Evolutionary conservation across 2,888 invertebrate genomes (phyloP).

Genomic region (Petrophora chlorosata): DNA sequence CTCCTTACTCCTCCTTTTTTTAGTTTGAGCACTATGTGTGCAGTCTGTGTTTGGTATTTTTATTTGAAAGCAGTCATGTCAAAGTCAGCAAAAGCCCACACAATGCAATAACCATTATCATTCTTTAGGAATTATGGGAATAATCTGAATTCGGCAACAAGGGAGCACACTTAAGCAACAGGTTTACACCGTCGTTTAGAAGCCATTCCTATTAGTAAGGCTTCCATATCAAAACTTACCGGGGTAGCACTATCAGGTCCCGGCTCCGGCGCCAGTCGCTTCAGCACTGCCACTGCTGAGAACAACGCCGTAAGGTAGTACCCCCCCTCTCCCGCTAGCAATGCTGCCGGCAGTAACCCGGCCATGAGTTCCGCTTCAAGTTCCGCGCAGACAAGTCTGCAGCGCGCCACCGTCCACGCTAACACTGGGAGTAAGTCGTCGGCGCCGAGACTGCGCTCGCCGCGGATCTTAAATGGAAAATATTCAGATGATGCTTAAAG

Average conservation of each 20-base stretch:
- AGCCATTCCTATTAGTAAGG: no score
- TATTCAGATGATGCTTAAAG: slow-evolving; percentile 19
- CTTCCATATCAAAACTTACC: slow-evolving; percentile 64
- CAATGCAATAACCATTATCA: no score
- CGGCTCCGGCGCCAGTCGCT: slow-evolving; percentile 84
- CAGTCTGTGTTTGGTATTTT: no score
- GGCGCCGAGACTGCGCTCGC: slow-evolving; percentile 88
- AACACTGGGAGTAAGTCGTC: slow-evolving; percentile 96
- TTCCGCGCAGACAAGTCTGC: slow-evolving; percentile 95
- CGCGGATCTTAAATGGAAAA: slow-evolving; percentile 83
- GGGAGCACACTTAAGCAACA: no score
- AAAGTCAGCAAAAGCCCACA: no score
- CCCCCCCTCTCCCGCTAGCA: slow-evolving; percentile 96
- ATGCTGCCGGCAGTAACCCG: slow-evolving; percentile 94
- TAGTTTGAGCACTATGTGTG: no score
- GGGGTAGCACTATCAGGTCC: slow-evolving; percentile 64
- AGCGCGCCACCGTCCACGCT: slow-evolving; percentile 95
- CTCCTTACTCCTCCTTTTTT: no score
- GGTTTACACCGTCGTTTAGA: no score
- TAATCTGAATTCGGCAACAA: no score
- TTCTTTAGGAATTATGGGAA: no score
- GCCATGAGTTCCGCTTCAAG: slow-evolving; percentile 98
- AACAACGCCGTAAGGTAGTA: slow-evolving; percentile 97
- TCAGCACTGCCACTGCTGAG: slow-evolving; percentile 95
- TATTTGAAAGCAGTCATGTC: no score